These are phyloP conservation scores for Spodoptera exigua DNA, from an alignment of 2,888 invertebrate species.

Conservation along the genomic window DNA sequence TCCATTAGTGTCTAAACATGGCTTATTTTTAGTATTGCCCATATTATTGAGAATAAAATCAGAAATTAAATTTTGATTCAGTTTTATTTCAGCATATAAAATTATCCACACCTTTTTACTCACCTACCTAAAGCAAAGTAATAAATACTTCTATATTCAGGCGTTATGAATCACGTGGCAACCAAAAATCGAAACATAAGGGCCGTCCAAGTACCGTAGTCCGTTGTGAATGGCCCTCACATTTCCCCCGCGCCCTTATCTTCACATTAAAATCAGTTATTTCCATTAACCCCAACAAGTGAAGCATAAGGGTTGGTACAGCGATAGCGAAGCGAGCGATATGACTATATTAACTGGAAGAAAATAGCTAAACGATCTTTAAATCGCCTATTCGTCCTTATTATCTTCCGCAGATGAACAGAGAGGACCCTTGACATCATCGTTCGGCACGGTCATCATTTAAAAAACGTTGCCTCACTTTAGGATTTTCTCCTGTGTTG, in stretches of 20 bases:
- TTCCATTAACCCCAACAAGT: constrained; percentile 60
- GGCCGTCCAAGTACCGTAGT: constrained; percentile 29
- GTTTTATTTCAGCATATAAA: too few relatives aligned
- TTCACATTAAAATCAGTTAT: constrained; percentile 66
- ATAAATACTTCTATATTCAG: constrained; percentile 11
- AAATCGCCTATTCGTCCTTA: too few relatives aligned
- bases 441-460: too few relatives aligned
- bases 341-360: constrained; percentile 5
- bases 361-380: neutral
- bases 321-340: constrained; percentile 16
- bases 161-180: constrained; percentile 22
- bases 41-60: too few relatives aligned
- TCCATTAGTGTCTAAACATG: too few relatives aligned
- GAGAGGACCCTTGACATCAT: too few relatives aligned
- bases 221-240: constrained; percentile 42
- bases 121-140: neutral
- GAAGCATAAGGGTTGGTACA: constrained; percentile 44
- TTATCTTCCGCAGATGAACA: too few relatives aligned
- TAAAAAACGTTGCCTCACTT: too few relatives aligned
- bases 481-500: too few relatives aligned
- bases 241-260: constrained; percentile 60
- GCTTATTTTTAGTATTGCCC: too few relatives aligned
- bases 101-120: neutral
- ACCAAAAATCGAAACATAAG: constrained; percentile 51
- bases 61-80: too few relatives aligned